Base-by-base conservation (phyloP, 2,113 vertebrate species). In the Peromyscus polionotus region DNA sequence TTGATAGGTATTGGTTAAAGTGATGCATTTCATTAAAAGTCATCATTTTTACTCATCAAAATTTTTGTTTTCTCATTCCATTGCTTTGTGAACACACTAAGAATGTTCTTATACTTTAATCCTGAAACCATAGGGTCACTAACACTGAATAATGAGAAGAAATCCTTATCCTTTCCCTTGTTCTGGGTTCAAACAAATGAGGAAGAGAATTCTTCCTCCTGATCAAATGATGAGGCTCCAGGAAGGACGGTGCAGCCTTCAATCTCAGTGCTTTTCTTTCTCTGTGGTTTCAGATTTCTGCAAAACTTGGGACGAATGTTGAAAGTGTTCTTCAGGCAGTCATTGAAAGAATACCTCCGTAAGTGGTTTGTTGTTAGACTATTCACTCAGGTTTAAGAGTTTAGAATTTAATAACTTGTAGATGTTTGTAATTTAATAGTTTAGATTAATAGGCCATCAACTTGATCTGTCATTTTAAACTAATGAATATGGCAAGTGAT, bases 261-360 rank as follows among this genome's bases (percentile, higher is more conserved):
- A 63, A 13, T 95, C 91, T 92, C 91, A 94, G n/a, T 93, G n/a
- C 72, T 95, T 95, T 45, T 85, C 72, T 86, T 96, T 93, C 84
- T 75, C 59, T 1, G 1, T 94, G 92, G 95, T 95, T 98, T 97
- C 97, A 99, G 99, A 99, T 99, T 98, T 99, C 99, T 94, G 99
- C 99, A 92, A 99, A 99, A 98, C 98, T 99, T 70, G 99, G 99
- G 97, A 99, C 99, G 95, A 99, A 99, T 75, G 98, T 99, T 92
- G 99, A 99, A 84, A 98, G 94, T 91, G 99, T 99, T 98, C 99
- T 99, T 93, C 98, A 99, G 45, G 99, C 99, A 17, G 98, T 99
- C 33, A 99, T 99, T 95, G 97, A 99, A 95, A 99, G 99, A 98
- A 99, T 99, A 93, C 99, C 99, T n/a, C 98, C 98, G 99, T 99